Percentiles rank a stretch among this genome's conserved stretches.
Conservation (phyloP, 2,797 vertebrate species). For the Microchirus variegatus region DNA sequence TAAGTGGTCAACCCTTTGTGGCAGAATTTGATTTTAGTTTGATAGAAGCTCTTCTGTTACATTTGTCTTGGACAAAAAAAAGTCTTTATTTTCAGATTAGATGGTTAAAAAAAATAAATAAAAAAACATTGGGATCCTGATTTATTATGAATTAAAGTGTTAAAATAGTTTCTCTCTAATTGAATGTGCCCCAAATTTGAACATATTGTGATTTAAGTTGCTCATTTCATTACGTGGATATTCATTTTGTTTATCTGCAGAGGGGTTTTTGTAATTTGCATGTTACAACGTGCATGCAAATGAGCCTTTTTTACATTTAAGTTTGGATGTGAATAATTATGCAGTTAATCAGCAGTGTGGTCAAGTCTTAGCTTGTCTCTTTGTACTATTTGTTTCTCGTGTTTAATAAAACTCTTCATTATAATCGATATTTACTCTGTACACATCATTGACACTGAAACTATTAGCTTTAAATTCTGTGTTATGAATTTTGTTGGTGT, state of each 20-base stretch:
- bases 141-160: no score
- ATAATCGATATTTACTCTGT: slow-evolving; percentile 17
- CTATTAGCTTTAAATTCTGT: no score
- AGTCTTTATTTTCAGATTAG: slow-evolving; percentile 12
- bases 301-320: slow-evolving; percentile 4
- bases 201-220: no score
- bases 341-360: slow-evolving; percentile 12
- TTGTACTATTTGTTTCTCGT: slow-evolving; percentile 36
- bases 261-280: no score
- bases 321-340: slow-evolving; percentile 5
- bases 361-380: slow-evolving; percentile 14
- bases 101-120: no score
- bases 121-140: no score
- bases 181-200: no score
- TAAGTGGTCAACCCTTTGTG: not conserved
- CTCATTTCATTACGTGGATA: no score
- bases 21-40: slow-evolving; percentile 1
- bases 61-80: not conserved
- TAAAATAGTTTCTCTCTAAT: no score
- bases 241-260: no score
- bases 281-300: slow-evolving; percentile 7
- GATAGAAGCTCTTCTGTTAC: slow-evolving; percentile 5
- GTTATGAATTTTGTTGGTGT: not conserved
- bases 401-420: slow-evolving; percentile 62
- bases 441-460: not conserved